Evolutionary conservation across 1,140 invertebrate species (phyloP).

Genomic region (Drosophila repletoides): DNA sequence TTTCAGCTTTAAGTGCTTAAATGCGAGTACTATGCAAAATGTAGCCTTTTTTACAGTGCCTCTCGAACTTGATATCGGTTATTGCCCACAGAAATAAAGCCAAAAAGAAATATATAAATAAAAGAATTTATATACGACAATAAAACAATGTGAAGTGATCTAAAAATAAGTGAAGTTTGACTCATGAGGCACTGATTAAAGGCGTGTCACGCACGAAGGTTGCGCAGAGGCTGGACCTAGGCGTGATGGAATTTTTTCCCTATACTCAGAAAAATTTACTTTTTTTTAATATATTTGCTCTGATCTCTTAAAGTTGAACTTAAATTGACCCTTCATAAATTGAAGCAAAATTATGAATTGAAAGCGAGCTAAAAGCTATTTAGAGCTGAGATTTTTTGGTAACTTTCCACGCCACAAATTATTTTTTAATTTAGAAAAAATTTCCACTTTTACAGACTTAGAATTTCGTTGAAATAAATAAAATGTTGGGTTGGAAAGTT

Average conservation of each 20-base stretch:
- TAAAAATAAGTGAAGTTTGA: constrained; percentile 63
- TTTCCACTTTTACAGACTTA: too few relatives aligned
- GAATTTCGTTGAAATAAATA: too few relatives aligned
- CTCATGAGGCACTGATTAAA: constrained; percentile 24
- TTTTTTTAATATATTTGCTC: too few relatives aligned
- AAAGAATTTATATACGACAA: constrained; percentile 47
- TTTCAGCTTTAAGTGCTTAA: constrained; percentile 22
- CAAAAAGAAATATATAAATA: constrained; percentile 18
- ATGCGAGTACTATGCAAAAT: constrained; percentile 26
- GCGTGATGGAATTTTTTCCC: background rate
- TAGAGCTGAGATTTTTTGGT: too few relatives aligned
- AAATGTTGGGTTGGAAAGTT: too few relatives aligned
- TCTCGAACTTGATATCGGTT: constrained; percentile 65
- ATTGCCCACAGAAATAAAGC: constrained; percentile 53
- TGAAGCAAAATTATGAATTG: too few relatives aligned
- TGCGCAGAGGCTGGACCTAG: constrained; percentile 5
- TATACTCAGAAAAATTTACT: too few relatives aligned
- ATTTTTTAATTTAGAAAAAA: too few relatives aligned
- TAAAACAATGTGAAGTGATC: constrained; percentile 46
- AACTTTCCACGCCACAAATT: too few relatives aligned
- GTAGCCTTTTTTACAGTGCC: constrained; percentile 35
- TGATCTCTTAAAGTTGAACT: too few relatives aligned
- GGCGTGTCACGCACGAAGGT: constrained; percentile 55
- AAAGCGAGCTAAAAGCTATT: too few relatives aligned
- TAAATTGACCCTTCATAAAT: too few relatives aligned